These are phyloP conservation scores for Drosophila setosimentum DNA, from an alignment of 2,888 invertebrate species.

Conservation along the genomic window DNA sequence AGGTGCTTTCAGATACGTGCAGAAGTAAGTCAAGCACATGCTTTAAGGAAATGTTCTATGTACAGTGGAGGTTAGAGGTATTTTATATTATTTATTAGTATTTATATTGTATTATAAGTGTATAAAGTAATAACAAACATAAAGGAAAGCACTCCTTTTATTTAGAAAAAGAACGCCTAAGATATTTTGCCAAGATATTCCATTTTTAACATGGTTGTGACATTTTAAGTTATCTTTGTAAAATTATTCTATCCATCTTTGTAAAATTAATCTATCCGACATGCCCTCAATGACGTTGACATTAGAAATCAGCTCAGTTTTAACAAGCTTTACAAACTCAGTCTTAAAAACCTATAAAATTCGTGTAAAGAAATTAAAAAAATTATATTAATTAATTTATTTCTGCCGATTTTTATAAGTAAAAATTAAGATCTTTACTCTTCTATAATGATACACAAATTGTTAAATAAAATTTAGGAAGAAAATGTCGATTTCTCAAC, in stretches of 20 bases:
- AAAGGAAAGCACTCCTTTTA: background rate
- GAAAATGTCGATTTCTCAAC: background rate
- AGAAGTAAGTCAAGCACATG: conserved; percentile 1
- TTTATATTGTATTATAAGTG: background rate
- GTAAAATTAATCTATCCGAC: too few relatives aligned
- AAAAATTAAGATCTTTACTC: background rate
- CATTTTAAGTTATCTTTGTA: background rate
- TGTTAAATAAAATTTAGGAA: background rate
- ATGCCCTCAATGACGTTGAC: background rate
- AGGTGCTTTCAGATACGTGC: conserved; percentile 13
- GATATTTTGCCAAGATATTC: background rate
- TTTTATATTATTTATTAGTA: conserved; percentile 6
- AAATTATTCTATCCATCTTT: background rate
- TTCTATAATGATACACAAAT: background rate
- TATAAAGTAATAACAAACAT: background rate
- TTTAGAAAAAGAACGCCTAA: background rate
- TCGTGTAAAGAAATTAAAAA: too few relatives aligned
- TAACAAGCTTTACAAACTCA: background rate
- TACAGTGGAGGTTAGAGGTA: background rate
- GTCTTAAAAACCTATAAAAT: too few relatives aligned
- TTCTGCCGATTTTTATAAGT: background rate
- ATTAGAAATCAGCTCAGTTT: background rate
- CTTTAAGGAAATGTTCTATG: background rate
- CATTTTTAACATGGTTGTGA: background rate
- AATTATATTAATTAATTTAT: too few relatives aligned